These are phyloP conservation scores for Chionis minor DNA, from an alignment of 2,113 vertebrate genomes.

Conservation along the genomic window DNA sequence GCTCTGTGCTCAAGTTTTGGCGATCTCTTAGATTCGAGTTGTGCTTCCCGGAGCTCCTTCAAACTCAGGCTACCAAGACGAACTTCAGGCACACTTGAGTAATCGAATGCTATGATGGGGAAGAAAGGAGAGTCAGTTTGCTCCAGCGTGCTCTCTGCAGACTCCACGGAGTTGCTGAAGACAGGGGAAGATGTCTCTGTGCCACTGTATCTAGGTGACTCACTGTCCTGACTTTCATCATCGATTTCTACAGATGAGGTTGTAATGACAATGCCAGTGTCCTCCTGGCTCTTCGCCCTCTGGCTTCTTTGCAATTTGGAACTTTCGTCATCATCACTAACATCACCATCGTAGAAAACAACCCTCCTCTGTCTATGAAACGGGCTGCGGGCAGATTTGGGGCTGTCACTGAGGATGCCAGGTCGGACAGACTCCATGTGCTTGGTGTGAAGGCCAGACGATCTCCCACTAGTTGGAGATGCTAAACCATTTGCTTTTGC, in stretches of 20 bases:
- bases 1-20: constrained; percentile 88
- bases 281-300: constrained; percentile 23
- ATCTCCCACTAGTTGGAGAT: constrained; percentile 51
- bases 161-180: constrained; percentile 60
- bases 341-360: constrained; percentile 79
- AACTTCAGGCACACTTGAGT: constrained; percentile 32
- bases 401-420: constrained; percentile 75
- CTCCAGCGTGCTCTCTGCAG: constrained; percentile 53
- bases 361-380: constrained; percentile 85
- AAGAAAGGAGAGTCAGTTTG: constrained; percentile 69
- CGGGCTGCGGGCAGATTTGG: constrained; percentile 80
- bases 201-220: constrained; percentile 49
- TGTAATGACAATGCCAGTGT: constrained; percentile 43
- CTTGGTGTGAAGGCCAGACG: constrained; percentile 51
- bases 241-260: constrained; percentile 63
- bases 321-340: constrained; percentile 76
- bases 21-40: constrained; percentile 78
- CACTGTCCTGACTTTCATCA: constrained; percentile 62
- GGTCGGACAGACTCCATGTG: constrained; percentile 70
- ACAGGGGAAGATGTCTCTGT: constrained; percentile 62
- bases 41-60: constrained; percentile 72
- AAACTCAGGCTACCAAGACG: constrained; percentile 60
- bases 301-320: constrained; percentile 55
- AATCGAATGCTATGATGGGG: constrained; percentile 64
- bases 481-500: constrained; percentile 62